phyloP scores from a whole-genome alignment of 2,888 invertebrate species.

The Caenorhabditis sp. region DNA sequence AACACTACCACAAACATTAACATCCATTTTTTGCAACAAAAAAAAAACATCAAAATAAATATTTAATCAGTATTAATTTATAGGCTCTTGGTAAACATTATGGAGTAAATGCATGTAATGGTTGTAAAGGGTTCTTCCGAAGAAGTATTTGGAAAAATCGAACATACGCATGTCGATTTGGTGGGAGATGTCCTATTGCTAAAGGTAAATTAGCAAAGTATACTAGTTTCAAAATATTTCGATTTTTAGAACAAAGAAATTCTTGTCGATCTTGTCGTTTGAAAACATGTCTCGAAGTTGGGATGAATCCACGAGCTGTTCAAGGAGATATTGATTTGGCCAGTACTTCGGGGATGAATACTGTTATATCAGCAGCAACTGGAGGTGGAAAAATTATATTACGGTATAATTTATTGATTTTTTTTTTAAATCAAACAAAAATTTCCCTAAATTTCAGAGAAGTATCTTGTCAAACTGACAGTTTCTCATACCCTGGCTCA shows the following conservation, averaged over 20 bases:
- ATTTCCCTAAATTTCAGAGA: slow-evolving; percentile 17
- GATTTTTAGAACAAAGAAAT: slow-evolving; percentile 55
- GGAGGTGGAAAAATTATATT: not conserved
- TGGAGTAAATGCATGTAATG: slow-evolving; percentile 63
- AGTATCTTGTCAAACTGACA: slow-evolving; percentile 14
- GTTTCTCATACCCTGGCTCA: not conserved
- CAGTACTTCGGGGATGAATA: slow-evolving; percentile 4
- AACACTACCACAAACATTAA: too few relatives aligned
- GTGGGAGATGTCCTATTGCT: slow-evolving; percentile 42
- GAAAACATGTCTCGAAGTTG: slow-evolving; percentile 41
- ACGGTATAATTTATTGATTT: not conserved
- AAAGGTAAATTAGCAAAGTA: slow-evolving; percentile 26
- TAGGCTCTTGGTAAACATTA: slow-evolving; percentile 61
- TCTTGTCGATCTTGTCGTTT: slow-evolving; percentile 54
- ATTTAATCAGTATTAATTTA: not conserved
- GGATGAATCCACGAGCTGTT: slow-evolving; percentile 62
- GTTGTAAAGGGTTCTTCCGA: slow-evolving; percentile 69
- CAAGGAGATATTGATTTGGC: slow-evolving; percentile 36
- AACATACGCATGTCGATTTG: slow-evolving; percentile 50
- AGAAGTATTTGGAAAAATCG: slow-evolving; percentile 57
- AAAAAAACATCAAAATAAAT: too few relatives aligned
- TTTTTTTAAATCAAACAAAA: too few relatives aligned
- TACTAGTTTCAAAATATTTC: too few relatives aligned
- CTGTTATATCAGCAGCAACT: not conserved
- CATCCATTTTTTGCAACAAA: too few relatives aligned